Evolutionary conservation across 2,113 vertebrate genomes (phyloP).

Genomic region (Rissa tridactyla): DNA sequence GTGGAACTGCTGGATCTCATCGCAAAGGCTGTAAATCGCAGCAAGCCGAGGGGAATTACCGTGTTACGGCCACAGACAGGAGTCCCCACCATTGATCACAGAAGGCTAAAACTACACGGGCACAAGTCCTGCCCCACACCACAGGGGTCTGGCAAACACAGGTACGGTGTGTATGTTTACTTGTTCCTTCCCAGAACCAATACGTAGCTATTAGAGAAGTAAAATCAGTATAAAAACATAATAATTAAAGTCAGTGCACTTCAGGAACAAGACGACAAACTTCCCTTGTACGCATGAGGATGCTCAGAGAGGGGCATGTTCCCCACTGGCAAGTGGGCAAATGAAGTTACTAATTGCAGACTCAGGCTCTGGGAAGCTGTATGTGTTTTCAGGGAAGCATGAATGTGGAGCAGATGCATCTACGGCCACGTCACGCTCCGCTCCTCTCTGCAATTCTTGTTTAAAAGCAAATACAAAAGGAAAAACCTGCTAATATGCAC

Average conservation of each 20-base stretch:
- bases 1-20: background rate
- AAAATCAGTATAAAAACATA: background rate
- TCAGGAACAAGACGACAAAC: background rate
- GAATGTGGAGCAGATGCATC: no score
- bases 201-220: background rate
- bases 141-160: background rate
- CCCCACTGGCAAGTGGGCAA: no score
- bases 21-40: no score
- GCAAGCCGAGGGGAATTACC: no score
- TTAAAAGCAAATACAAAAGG: background rate
- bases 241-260: background rate
- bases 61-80: background rate
- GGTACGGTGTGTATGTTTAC: no score
- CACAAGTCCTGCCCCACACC: no score
- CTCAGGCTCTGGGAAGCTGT: no score
- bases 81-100: background rate
- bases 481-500: background rate
- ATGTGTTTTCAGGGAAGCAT: no score
- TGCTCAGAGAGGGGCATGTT: no score
- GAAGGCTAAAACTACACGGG: background rate
- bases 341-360: no score
- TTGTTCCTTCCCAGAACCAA: background rate
- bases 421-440: no score
- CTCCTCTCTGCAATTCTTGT: background rate
- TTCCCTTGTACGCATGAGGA: no score